A percentile compares a stretch with the other conserved stretches of the same genome.
phyloP scores from a whole-genome alignment of 1,140 invertebrate species.

The Euglossa dilemma region DNA sequence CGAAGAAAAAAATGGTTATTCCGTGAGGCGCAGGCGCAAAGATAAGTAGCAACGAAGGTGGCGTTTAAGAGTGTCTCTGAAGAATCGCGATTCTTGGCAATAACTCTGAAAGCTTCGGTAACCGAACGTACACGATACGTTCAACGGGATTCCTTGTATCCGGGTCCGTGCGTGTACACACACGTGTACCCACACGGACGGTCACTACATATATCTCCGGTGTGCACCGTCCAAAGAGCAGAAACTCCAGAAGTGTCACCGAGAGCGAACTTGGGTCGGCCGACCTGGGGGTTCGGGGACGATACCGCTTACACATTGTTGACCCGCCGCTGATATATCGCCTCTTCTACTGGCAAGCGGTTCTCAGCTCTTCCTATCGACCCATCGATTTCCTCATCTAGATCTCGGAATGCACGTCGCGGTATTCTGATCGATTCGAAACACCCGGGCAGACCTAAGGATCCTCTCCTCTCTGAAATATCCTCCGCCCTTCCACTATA shows the following conservation, averaged over 20 bases:
- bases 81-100: constrained; percentile 54
- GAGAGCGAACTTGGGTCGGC: constrained; percentile 77
- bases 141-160: constrained; percentile 29
- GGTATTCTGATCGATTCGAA: constrained; percentile 26
- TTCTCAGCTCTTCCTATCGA: constrained; percentile 70
- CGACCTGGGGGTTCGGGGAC: constrained; percentile 69
- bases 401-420: constrained; percentile 9
- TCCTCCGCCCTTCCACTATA: neutral
- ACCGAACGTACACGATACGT: constrained; percentile 60
- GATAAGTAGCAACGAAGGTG: constrained; percentile 12
- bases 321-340: constrained; percentile 79
- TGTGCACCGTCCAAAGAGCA: constrained; percentile 75
- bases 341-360: constrained; percentile 70
- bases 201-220: constrained; percentile 73
- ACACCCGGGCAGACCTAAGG: neutral
- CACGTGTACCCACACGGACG: constrained; percentile 49
- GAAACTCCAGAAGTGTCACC: constrained; percentile 81
- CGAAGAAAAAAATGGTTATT: too few relatives aligned
- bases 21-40: too few relatives aligned
- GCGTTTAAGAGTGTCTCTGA: constrained; percentile 33
- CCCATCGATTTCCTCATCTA: constrained; percentile 53
- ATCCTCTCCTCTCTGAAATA: neutral
- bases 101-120: constrained; percentile 71
- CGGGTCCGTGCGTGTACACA: constrained; percentile 45
- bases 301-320: constrained; percentile 79